phyloP scores from a whole-genome alignment of 2,888 invertebrate species.

The Oscheius sp. region DNA sequence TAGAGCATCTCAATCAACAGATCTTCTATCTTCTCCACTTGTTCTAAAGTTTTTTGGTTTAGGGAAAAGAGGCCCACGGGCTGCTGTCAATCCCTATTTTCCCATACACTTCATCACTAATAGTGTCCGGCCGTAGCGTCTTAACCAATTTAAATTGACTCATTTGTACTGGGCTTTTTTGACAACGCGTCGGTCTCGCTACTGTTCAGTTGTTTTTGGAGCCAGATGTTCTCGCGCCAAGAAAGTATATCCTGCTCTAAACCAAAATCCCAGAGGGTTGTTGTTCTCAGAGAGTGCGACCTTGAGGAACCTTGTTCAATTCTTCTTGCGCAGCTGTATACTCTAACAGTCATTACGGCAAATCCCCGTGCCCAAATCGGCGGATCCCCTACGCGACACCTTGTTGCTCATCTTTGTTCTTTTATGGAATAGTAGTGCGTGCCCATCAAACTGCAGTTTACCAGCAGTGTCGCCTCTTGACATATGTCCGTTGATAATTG shows the following conservation, averaged over 20 bases:
- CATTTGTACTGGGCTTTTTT: too few relatives aligned
- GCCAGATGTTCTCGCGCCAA: too few relatives aligned
- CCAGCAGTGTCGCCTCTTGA: constrained; percentile 1
- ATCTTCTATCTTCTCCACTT: too few relatives aligned
- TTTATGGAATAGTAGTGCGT: background rate
- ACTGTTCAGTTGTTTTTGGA: too few relatives aligned
- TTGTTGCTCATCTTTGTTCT: constrained; percentile 13
- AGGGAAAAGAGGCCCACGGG: constrained; percentile 15
- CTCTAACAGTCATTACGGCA: constrained; percentile 33
- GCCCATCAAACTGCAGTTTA: constrained; percentile 7
- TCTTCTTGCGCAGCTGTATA: constrained; percentile 23
- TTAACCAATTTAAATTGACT: too few relatives aligned
- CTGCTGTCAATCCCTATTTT: constrained; percentile 34
- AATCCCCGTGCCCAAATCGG: constrained; percentile 24
- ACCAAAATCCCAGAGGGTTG: background rate
- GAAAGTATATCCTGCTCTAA: too few relatives aligned
- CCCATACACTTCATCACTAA: constrained; percentile 34
- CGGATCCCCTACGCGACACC: background rate
- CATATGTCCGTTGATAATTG: too few relatives aligned
- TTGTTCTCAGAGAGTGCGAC: constrained; percentile 1
- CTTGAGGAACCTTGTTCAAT: constrained; percentile 20
- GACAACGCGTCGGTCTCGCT: too few relatives aligned
- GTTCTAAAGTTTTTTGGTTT: background rate
- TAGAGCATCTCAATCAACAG: background rate
- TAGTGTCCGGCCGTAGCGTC: constrained; percentile 3